Percentiles rank a stretch among this genome's conserved stretches.
Conservation (phyloP, 2,797 vertebrate genomes). For the Carcharodon carcharias region DNA sequence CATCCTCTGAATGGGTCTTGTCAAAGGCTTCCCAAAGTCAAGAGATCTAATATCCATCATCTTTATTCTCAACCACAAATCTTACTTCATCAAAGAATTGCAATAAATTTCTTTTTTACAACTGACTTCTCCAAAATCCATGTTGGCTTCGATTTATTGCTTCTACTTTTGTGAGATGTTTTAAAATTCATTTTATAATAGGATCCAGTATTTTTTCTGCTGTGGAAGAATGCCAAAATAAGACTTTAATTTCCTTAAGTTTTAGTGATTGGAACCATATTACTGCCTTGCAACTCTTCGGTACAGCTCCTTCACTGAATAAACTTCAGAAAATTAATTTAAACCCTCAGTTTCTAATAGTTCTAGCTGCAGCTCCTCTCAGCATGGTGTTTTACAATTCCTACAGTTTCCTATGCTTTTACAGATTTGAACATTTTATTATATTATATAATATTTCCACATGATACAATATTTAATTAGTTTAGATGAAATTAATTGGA, state of each 20-base stretch:
- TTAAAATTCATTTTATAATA: background rate
- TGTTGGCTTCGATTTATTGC: background rate
- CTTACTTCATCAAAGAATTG: background rate
- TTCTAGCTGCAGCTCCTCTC: background rate
- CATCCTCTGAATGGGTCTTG: background rate
- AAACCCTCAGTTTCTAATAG: background rate
- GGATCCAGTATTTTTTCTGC: background rate
- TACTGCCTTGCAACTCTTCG: background rate
- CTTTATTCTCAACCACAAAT: background rate
- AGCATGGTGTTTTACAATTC: background rate
- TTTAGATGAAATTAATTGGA: background rate
- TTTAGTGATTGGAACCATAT: background rate
- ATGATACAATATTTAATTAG: background rate
- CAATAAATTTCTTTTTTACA: background rate
- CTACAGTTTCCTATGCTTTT: background rate
- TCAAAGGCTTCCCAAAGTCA: constrained; percentile 3
- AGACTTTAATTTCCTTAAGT: background rate
- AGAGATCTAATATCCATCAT: background rate
- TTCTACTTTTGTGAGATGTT: background rate
- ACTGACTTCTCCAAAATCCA: background rate
- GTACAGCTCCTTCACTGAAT: background rate
- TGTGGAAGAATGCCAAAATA: background rate
- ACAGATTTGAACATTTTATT: background rate
- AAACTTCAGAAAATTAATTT: background rate
- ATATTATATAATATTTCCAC: background rate